Evolutionary conservation across 2,888 invertebrate species (phyloP).

Genomic region (Heliothis peltigera): DNA sequence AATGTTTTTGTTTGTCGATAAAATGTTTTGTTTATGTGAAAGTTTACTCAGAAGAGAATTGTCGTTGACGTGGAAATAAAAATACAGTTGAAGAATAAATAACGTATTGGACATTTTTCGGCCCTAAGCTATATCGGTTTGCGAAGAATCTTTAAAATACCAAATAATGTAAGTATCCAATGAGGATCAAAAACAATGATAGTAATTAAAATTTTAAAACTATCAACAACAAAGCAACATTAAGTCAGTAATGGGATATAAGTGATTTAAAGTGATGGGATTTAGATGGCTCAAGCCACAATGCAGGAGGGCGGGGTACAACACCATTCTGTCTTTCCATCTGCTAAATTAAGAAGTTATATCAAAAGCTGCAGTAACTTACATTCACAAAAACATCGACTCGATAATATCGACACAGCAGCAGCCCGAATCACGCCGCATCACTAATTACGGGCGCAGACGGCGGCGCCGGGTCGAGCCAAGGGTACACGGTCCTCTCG

Average conservation of each 20-base stretch:
- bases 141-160: not conserved
- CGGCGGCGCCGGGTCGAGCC: constrained; percentile 85
- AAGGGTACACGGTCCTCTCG: constrained; percentile 86
- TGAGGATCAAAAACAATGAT: too few species aligned
- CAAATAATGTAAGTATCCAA: not conserved
- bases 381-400: constrained; percentile 49
- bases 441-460: constrained; percentile 89
- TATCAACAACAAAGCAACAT: not conserved
- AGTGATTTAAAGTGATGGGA: too few species aligned
- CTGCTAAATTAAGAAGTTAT: not conserved
- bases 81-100: not conserved
- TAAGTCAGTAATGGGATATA: not conserved
- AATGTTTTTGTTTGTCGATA: constrained; percentile 56
- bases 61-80: not conserved
- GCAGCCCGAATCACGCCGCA: constrained; percentile 77
- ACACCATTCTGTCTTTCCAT: not conserved
- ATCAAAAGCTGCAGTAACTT: not conserved
- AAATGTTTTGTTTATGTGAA: not conserved
- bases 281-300: not conserved
- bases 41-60: not conserved
- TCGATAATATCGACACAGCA: constrained; percentile 72
- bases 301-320: not conserved
- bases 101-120: not conserved
- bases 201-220: too few species aligned
- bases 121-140: not conserved